A percentile compares a stretch with the other conserved stretches of the same genome.
Evolutionary conservation across 2,797 vertebrate genomes (phyloP).

Genomic region (Hypotaenidia okinawae): DNA sequence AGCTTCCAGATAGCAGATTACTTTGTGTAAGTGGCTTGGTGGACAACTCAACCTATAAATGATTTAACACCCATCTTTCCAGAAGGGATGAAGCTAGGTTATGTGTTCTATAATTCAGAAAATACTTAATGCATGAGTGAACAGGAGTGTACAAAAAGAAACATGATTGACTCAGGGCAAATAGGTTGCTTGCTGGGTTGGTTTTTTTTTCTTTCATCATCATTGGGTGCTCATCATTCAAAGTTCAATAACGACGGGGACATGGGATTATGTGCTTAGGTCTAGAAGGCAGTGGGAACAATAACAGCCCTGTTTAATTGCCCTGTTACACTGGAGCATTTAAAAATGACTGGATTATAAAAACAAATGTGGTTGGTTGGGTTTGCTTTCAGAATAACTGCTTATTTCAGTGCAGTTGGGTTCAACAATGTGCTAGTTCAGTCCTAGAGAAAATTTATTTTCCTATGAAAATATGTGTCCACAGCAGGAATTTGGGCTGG

Average conservation of each 20-base stretch:
- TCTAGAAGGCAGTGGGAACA: background rate
- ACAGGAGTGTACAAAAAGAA: background rate
- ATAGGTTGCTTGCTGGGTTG: background rate
- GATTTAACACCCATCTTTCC: conserved; percentile 48
- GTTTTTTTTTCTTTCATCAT: background rate
- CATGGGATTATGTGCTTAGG: background rate
- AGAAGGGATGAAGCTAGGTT: conserved; percentile 9
- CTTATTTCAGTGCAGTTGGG: background rate
- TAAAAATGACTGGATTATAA: background rate
- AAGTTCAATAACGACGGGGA: background rate
- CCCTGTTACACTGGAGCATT: background rate
- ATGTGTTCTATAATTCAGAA: conserved; percentile 62
- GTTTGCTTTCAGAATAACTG: background rate
- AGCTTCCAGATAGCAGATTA: conserved; percentile 20
- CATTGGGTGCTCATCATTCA: background rate
- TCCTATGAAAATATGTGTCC: background rate
- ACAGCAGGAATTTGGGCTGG: background rate
- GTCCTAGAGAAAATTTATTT: background rate
- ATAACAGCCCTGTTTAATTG: background rate
- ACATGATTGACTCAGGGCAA: background rate
- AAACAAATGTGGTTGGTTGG: background rate
- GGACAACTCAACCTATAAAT: conserved; percentile 13
- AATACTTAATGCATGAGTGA: conserved; percentile 42
- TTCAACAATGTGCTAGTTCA: background rate
- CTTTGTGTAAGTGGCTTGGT: conserved; percentile 44